Evolutionary conservation across 2,888 invertebrate species (phyloP), one percentile per base, ranked within the genome.

Genomic region (Diachrysia chrysitis): DNA sequence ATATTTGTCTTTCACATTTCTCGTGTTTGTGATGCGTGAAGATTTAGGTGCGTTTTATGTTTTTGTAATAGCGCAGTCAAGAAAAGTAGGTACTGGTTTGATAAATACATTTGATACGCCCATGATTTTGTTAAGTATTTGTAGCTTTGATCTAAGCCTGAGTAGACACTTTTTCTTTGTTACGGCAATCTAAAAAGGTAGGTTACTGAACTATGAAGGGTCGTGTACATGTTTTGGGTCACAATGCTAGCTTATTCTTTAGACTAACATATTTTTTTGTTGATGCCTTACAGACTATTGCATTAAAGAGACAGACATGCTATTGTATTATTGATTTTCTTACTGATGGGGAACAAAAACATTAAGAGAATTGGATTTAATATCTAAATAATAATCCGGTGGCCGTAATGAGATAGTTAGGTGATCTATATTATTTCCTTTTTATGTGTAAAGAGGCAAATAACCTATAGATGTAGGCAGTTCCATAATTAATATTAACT

Each of bases 1-100:
- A 37, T 32, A 10, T 48, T 56, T 56, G 23, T 12, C 10, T 76
- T 76, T 64, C 21, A 63, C 10, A 17, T 70, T 53, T 23, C 17
- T 57, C 19, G 48, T 46, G 54, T 42, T 19, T 32, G 25, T 42
- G 17, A 23, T n/a, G 48, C 21, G 35, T 37, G 17, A 35, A 35
- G 12, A 57, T 53, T 58, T 14, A 1, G 12, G 5, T 7, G 29
- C n/a, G n/a, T n/a, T n/a, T n/a, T n/a, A n/a, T n/a, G n/a, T n/a
- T n/a, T 29, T 29, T 29, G 29, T 29, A 4, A 4, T 29, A 4
- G 29, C 6, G 29, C 29, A 29, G 29, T 7, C 5, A 29, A 7
- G 7, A 29, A 29, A 25, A 25, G 7, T 7, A 29, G 29, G 14
- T 37, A 37, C 14, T 14, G 16, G 37, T 37, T 37, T 37, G 10